phyloP scores from a whole-genome alignment of 2,888 invertebrate genomes.

The Dendrolimus houi region DNA sequence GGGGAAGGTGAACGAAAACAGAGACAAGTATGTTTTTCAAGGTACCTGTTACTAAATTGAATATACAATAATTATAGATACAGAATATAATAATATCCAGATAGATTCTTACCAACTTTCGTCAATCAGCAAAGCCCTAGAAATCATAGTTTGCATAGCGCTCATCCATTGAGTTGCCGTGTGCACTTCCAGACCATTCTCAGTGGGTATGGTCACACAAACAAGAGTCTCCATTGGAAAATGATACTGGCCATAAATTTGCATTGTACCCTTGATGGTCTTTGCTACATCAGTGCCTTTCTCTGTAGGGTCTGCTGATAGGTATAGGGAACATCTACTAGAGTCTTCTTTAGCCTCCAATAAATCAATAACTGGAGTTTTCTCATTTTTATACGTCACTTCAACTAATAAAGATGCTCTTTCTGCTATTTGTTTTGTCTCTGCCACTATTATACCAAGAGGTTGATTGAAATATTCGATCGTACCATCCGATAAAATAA shows the following conservation, averaged over 20 bases:
- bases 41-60: too few relatives aligned
- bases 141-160: slow-evolving; percentile 42
- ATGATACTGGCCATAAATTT: slow-evolving; percentile 77
- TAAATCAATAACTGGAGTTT: slow-evolving; percentile 33
- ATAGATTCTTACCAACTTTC: too few relatives aligned
- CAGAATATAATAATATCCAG: too few relatives aligned
- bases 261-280: slow-evolving; percentile 33
- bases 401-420: slow-evolving; percentile 70
- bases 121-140: too few relatives aligned
- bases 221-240: slow-evolving; percentile 80
- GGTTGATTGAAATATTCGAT: slow-evolving; percentile 39
- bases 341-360: slow-evolving; percentile 26
- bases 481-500: slow-evolving; percentile 41
- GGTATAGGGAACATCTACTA: slow-evolving; percentile 18
- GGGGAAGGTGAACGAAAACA: too few relatives aligned
- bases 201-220: slow-evolving; percentile 75
- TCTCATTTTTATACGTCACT: slow-evolving; percentile 60
- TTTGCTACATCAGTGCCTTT: slow-evolving; percentile 25
- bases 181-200: slow-evolving; percentile 79
- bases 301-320: slow-evolving; percentile 18
- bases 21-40: too few relatives aligned
- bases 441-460: slow-evolving; percentile 71
- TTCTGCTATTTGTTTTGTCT: slow-evolving; percentile 61
- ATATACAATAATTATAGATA: too few relatives aligned
- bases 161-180: slow-evolving; percentile 76